A percentile compares a stretch with the other conserved stretches of the same genome.
phyloP scores from a whole-genome alignment of 2,888 invertebrate species.

The Melanchra persicariae region DNA sequence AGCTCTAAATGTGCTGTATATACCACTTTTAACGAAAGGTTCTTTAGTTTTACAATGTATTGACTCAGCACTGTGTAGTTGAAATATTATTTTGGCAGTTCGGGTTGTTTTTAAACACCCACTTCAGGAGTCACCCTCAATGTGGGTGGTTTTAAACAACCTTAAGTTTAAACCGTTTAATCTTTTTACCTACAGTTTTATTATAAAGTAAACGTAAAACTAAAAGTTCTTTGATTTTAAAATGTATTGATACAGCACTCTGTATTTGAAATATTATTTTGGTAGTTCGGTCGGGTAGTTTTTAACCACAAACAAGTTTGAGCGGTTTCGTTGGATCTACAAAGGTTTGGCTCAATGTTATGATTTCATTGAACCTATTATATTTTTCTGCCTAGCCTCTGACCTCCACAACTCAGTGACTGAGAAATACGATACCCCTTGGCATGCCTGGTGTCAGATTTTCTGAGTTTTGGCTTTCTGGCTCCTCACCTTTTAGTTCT shows the following conservation, averaged over 20 bases:
- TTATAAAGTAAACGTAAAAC: conserved; percentile 8
- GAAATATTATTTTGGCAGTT: conserved; percentile 15
- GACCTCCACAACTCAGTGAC: no score
- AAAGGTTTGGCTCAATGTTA: conserved; percentile 12
- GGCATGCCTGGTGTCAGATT: no score
- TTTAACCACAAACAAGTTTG: conserved; percentile 6
- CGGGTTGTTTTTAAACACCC: conserved; percentile 5
- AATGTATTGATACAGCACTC: conserved; percentile 15
- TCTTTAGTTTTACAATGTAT: conserved; percentile 21
- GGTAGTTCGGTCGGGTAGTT: conserved; percentile 13
- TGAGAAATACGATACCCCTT: no score
- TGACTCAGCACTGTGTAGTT: background rate
- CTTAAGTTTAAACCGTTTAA: no score
- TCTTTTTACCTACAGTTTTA: no score
- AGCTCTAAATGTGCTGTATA: conserved; percentile 2
- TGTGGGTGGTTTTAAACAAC: no score
- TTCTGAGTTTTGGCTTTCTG: no score
- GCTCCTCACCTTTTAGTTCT: no score
- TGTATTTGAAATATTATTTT: conserved; percentile 9
- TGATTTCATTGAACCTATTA: conserved; percentile 6
- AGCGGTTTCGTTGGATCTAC: conserved; percentile 9
- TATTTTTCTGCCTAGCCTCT: no score
- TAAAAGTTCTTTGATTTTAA: conserved; percentile 16
- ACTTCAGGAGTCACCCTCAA: no score
- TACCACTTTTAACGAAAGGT: conserved; percentile 8